Base-by-base conservation (phyloP, 2,113 vertebrate species). In the Cryptomyrus ogoouensis region DNA sequence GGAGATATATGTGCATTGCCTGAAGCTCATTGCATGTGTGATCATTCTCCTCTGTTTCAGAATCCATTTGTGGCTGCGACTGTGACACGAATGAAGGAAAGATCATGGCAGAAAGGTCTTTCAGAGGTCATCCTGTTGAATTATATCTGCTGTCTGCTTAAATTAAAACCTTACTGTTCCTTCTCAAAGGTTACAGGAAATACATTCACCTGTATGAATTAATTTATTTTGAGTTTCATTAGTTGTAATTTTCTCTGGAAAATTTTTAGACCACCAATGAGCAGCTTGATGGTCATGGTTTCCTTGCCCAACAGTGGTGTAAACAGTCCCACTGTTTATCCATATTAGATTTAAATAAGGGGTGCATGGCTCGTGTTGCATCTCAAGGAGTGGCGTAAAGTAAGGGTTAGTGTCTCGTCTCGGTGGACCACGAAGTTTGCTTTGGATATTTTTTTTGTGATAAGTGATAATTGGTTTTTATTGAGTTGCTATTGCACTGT, bases 311-410 rank as follows among this genome's bases (percentile, higher is more conserved):
- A 15, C 31, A 74, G 70, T 42, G 13, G 39, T 21, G 35, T 42
- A 83, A 42, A 44, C 89, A 91, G 90, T 80, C 89, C 86, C 90
- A 87, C 53, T 89, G 93, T 90, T 70, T 74, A 2, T 62, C 58
- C 24, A 89, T 90, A 91, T 50, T 90, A 89, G 44, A 49, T 90
- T 62, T 89, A 92, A 93, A 94, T 92, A 90, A 92, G 91, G 90
- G 88, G 86, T 90, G 77, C 52, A 86, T 89, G 91, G 89, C 90
- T 92, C 84, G 90, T 86, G 89, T 93, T 92, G 91, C 90, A 90
- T 46, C 31, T 66, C 6, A 53, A 56, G 50, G 27, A 53, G n/a
- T 9, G n/a, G 0, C 1, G 85, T 91, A 86, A 89, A 91, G 87
- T 91, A 80, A 83, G 47, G 86, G 89, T 90, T 89, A 83, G 46